Evolutionary conservation across 1,140 invertebrate species (phyloP).

Genomic region (Saccostrea echinata): DNA sequence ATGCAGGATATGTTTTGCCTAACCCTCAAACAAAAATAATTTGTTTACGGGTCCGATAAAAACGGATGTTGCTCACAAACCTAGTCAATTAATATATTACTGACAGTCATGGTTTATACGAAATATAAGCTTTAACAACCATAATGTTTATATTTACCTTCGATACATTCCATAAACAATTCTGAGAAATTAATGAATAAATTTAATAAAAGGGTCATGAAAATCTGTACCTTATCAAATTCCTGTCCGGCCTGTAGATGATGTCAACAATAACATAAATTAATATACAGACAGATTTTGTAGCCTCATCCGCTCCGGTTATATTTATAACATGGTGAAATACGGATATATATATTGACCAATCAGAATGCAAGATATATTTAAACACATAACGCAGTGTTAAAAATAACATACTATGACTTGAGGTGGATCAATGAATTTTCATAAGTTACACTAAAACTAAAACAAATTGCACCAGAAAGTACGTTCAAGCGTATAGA

Average conservation of each 20-base stretch:
- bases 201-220: background rate
- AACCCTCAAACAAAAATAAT: no score
- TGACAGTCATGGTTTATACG: no score
- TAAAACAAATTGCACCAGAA: no score
- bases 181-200: no score
- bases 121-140: no score
- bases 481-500: no score
- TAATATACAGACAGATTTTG: background rate
- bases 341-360: slow-evolving; percentile 17
- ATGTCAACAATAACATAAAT: background rate
- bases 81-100: no score
- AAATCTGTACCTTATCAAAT: background rate
- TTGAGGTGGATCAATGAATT: background rate
- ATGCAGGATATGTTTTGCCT: no score
- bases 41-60: no score
- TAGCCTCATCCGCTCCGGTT: background rate
- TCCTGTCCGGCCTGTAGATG: background rate
- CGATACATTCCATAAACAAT: background rate
- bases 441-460: no score
- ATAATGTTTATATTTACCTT: background rate
- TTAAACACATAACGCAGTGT: background rate
- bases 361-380: background rate
- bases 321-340: background rate
- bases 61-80: no score
- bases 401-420: background rate